These are phyloP conservation scores for Mustela lutreola DNA, from an alignment of 2,113 vertebrate species.

Conservation along the genomic window DNA sequence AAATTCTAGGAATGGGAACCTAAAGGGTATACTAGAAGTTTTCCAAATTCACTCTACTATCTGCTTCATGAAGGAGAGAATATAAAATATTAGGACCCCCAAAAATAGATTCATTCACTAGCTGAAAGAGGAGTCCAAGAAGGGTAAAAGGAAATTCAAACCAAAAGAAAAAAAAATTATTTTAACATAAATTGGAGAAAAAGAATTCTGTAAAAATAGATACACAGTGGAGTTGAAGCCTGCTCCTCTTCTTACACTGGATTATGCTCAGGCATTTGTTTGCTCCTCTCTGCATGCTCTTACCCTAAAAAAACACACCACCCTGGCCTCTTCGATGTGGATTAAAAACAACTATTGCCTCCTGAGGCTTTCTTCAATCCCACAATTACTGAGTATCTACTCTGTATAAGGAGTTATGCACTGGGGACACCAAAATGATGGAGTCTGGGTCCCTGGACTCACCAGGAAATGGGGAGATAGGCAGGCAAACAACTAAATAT, in stretches of 20 bases:
- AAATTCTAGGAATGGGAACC: conserved; percentile 22
- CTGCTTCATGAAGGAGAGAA: not conserved
- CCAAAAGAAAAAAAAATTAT: not conserved
- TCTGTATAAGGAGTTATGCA: not conserved
- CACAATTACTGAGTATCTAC: not conserved
- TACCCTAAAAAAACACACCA: conserved; percentile 49
- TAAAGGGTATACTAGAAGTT: not conserved
- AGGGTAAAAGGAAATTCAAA: conserved; percentile 56
- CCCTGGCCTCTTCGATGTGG: conserved; percentile 33
- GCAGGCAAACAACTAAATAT: not conserved
- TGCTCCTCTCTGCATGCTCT: conserved; percentile 33
- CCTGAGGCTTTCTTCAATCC: conserved; percentile 39
- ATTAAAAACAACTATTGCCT: conserved; percentile 52
- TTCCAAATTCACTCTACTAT: conserved; percentile 31
- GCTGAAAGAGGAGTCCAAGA: not conserved
- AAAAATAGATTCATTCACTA: not conserved
- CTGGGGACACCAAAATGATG: not conserved
- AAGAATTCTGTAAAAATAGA: conserved; percentile 66
- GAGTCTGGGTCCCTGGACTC: not conserved
- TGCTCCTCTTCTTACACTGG: conserved; percentile 5
- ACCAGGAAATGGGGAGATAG: not conserved
- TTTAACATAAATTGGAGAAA: conserved; percentile 49
- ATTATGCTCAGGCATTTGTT: conserved; percentile 7
- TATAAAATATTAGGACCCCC: not conserved
- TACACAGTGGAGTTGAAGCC: not conserved